Base-by-base conservation (phyloP, 2,113 vertebrate species). In the Rhipidura dahli region DNA sequence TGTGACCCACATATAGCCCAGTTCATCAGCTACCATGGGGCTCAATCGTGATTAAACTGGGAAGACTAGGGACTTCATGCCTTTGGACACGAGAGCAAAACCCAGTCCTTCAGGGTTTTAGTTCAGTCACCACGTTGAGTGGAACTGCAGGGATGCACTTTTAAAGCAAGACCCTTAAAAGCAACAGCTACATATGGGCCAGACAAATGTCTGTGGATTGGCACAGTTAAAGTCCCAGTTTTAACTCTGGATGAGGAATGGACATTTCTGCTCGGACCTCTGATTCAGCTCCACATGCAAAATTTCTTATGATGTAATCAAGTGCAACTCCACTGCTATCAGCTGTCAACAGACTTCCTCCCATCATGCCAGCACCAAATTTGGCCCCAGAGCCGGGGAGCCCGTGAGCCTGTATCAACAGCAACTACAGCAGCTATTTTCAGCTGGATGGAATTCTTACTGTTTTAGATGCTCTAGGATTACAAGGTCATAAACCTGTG, bases 341-440 rank as follows among this genome's bases (percentile, higher is more conserved):
- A 94, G 90, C 79, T 93, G 88, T 94, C 86, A 94, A 68, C 76
- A 93, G 76, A 81, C 72, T 96, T 93, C 79, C 83, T 96, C 60
- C 76, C 70, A 56, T 50, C 86, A 69, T 3, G 69, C 86, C 90
- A 94, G 80, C 61, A 84, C 69, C 89, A 93, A 89, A 93, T 90
- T 71, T 93, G 93, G 88, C 92, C 93, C 93, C 83, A 31, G 76
- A 93, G 51, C 71, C 3, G 2, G 75, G 54, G 63, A 94, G 94
- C 80, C 80, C 18, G 5, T 1, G 13, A 77, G 79, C 72, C 84
- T 75, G 8, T 35, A 83, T 61, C 85, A 89, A 78, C 59, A 96
- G 75, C 63, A 93, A 57, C 75, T 76, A 53, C 44, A 82, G 80
- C 82, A 94, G 76, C 88, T 95, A 92, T 96, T 96, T 96, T 77